Percentiles rank a stretch among this genome's conserved stretches.
Evolutionary conservation across 2,797 vertebrate species (phyloP).

Genomic region (Megalops cyprinoides): DNA sequence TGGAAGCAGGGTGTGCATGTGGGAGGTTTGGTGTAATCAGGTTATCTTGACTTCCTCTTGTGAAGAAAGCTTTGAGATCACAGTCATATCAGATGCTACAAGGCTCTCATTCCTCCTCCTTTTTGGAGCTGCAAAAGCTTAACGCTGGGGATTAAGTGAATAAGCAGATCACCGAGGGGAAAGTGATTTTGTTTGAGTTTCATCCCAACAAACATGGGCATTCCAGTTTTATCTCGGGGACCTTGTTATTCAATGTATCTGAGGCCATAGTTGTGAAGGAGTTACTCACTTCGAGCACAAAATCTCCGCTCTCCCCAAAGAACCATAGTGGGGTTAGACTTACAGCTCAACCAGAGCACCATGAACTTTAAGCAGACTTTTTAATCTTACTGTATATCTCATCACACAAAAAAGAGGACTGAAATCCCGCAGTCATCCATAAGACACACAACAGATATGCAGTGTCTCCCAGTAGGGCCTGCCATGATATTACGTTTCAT

Average conservation of each 20-base stretch:
- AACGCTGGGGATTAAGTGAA: constrained; percentile 13
- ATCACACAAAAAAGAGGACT: no score
- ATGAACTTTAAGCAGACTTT: not conserved
- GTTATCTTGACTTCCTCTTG: not conserved
- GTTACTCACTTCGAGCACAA: not conserved
- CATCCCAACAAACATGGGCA: constrained; percentile 1
- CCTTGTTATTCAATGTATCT: constrained; percentile 7
- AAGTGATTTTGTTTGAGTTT: not conserved
- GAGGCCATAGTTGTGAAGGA: constrained; percentile 1
- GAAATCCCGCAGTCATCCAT: no score
- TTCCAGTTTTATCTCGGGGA: not conserved
- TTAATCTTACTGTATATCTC: not conserved
- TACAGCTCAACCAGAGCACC: not conserved
- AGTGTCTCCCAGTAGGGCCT: no score
- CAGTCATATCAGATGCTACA: constrained; percentile 6
- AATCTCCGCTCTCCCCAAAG: not conserved
- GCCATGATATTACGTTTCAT: no score
- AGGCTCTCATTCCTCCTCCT: not conserved
- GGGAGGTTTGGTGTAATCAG: not conserved
- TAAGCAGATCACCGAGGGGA: not conserved
- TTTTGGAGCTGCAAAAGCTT: not conserved
- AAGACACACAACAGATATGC: no score
- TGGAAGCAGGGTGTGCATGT: not conserved
- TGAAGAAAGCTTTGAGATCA: not conserved
- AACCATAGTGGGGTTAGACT: not conserved